Evolutionary conservation across 1,140 invertebrate species (phyloP).

Genomic region (Chrysomallon squamiferum): DNA sequence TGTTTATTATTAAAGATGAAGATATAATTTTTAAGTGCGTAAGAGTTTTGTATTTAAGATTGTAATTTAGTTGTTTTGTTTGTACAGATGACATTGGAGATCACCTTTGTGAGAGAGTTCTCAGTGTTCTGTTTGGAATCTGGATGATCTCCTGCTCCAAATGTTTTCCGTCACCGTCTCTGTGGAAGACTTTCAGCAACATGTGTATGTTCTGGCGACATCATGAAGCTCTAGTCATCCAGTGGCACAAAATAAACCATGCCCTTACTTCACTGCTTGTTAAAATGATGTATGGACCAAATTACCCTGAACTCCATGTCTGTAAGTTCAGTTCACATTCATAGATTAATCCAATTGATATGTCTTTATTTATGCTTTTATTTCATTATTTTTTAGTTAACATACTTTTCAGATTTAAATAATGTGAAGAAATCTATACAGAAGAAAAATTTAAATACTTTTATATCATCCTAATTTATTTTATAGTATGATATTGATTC

Average conservation of each 20-base stretch:
- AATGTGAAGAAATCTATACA: too few species aligned
- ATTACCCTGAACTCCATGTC: slow-evolving; percentile 79
- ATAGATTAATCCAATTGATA: too few species aligned
- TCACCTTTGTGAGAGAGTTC: slow-evolving; percentile 90
- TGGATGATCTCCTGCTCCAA: slow-evolving; percentile 91
- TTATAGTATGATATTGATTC: too few species aligned
- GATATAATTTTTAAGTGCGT: too few species aligned
- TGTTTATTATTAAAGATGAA: too few species aligned
- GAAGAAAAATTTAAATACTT: too few species aligned
- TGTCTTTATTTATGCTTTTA: too few species aligned
- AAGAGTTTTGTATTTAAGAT: too few species aligned
- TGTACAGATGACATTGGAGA: slow-evolving; percentile 86
- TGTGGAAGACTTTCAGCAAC: slow-evolving; percentile 95
- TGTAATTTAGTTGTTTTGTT: neutral
- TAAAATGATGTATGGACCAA: slow-evolving; percentile 86
- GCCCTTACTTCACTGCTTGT: slow-evolving; percentile 84
- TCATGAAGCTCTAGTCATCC: slow-evolving; percentile 84
- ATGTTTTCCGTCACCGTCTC: slow-evolving; percentile 89
- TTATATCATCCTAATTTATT: too few species aligned
- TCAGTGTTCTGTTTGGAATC: slow-evolving; percentile 91
- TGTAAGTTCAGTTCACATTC: slow-evolving; percentile 65
- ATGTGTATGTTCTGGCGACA: slow-evolving; percentile 93
- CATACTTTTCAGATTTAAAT: too few species aligned
- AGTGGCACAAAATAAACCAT: slow-evolving; percentile 94
- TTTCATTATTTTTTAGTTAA: too few species aligned